These are phyloP conservation scores for Crossaster papposus DNA, from an alignment of 53 echinoderm and acorn worm species.

Conservation along the genomic window DNA sequence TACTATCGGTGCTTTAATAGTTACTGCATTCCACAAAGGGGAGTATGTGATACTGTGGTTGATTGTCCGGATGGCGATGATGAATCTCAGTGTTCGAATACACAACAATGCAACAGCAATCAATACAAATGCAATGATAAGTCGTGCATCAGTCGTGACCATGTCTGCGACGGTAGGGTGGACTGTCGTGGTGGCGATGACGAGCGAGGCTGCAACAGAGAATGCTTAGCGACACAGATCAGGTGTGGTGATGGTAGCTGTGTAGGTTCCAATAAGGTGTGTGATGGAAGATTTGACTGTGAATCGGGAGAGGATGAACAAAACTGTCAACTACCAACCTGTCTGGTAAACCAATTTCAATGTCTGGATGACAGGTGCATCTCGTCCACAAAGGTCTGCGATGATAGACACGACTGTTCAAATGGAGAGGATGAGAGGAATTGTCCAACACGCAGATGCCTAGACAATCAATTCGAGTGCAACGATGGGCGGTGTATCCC, in stretches of 20 bases:
- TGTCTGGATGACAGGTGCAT: slow-evolving; percentile 40
- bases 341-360: neutral
- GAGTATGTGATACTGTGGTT: slow-evolving; percentile 47
- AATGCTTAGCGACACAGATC: neutral
- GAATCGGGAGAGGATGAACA: slow-evolving; percentile 42
- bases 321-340: slow-evolving; percentile 25
- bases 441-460: neutral
- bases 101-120: neutral
- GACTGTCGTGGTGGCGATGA: slow-evolving; percentile 54
- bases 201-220: neutral
- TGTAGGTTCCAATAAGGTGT: neutral
- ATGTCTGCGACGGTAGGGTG: slow-evolving; percentile 44
- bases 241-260: slow-evolving; percentile 14
- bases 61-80: slow-evolving; percentile 54
- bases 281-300: slow-evolving; percentile 29
- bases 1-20: slow-evolving; percentile 39
- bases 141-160: neutral
- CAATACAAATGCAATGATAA: slow-evolving; percentile 38
- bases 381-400: neutral
- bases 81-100: slow-evolving; percentile 22
- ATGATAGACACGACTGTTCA: slow-evolving; percentile 7
- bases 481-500: slow-evolving; percentile 37
- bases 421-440: slow-evolving; percentile 32
- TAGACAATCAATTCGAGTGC: slow-evolving; percentile 24
- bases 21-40: slow-evolving; percentile 50